Conservation (phyloP, 2,113 vertebrate species). For the Prinia subflava region DNA sequence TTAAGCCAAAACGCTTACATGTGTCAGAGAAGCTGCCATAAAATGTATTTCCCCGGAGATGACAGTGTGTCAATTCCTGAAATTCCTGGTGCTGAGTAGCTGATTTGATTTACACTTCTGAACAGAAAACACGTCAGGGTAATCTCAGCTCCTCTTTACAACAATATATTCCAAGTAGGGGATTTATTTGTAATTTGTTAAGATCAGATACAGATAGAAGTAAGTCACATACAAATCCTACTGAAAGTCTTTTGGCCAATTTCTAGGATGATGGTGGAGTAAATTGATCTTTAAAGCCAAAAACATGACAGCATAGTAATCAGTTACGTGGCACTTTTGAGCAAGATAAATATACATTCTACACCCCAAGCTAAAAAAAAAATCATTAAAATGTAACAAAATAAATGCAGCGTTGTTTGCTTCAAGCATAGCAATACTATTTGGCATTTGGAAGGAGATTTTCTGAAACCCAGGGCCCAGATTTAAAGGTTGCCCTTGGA, state of each 20-base stretch:
- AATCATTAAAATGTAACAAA: not conserved
- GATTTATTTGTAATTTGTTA: conserved; percentile 28
- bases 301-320: not conserved
- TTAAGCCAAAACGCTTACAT: not conserved
- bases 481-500: not conserved
- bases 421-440: not conserved
- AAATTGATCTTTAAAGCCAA: conserved; percentile 2
- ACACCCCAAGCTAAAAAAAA: not conserved
- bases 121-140: not conserved
- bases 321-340: not conserved
- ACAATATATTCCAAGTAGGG: not conserved
- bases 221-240: not conserved
- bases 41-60: not conserved
- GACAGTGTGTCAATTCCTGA: conserved; percentile 7
- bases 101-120: conserved; percentile 19
- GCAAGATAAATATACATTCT: not conserved
- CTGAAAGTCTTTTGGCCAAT: not conserved
- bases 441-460: not conserved
- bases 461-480: not conserved
- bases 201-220: not conserved
- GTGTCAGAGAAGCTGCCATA: not conserved
- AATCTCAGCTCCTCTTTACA: not conserved
- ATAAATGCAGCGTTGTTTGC: not conserved
- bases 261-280: not conserved
- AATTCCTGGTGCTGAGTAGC: not conserved